phyloP scores from a whole-genome alignment of 1,140 invertebrate genomes.

The Grapholita molesta region DNA sequence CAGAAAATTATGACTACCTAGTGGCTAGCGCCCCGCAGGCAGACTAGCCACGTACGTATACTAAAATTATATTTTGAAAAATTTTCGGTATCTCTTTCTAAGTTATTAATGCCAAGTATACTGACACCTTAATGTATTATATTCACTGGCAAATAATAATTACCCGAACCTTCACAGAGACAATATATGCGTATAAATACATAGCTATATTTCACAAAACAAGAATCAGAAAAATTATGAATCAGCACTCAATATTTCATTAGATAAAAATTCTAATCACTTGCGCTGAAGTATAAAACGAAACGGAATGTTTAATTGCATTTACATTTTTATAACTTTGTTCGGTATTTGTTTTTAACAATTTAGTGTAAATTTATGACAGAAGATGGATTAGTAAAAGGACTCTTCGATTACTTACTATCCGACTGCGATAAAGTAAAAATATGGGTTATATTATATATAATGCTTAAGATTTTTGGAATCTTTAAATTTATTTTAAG shows the following conservation, averaged over 20 bases:
- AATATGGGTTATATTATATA: too few species aligned
- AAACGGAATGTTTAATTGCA: conserved; percentile 26
- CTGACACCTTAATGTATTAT: too few species aligned
- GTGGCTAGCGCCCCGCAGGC: too few species aligned
- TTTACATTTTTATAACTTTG: conserved; percentile 18
- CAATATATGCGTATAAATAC: background rate
- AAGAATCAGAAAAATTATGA: conserved; percentile 25
- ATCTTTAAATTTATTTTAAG: too few species aligned
- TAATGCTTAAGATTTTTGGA: too few species aligned
- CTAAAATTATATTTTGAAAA: too few species aligned
- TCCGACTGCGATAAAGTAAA: background rate
- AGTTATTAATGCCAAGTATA: too few species aligned
- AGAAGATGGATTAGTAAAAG: background rate
- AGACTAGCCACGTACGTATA: too few species aligned
- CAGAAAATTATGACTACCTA: too few species aligned
- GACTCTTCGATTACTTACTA: background rate
- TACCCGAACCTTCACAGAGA: too few species aligned
- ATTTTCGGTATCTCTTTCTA: too few species aligned
- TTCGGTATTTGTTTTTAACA: conserved; percentile 3
- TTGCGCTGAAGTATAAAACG: conserved; percentile 24
- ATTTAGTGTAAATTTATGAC: background rate
- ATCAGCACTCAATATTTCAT: conserved; percentile 35
- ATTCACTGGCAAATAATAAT: too few species aligned
- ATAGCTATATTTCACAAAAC: background rate
- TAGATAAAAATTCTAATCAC: conserved; percentile 31